Base-by-base conservation (phyloP, 2,888 invertebrate species). In the Papilio demoleus region DNA sequence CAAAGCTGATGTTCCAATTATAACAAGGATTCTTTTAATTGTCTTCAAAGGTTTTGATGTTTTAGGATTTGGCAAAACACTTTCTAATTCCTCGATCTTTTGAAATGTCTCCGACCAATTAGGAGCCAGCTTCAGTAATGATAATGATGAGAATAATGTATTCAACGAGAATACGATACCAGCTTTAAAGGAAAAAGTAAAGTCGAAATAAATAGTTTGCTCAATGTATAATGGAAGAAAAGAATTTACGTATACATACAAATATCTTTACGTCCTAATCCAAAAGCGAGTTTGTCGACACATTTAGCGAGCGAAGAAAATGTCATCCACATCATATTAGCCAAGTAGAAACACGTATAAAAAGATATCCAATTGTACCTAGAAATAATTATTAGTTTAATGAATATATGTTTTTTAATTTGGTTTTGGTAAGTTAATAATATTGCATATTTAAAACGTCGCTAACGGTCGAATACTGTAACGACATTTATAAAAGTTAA, bases 251-350 rank as follows among this genome's bases (percentile, higher is more conserved):
- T n/a, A 31, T 24, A 64, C 68, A 19, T 64, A 68, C 68, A 68
- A n/a, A 63, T 68, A 31, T 68, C 63, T 5, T 63, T 68, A 19
- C 68, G 58, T 4, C 36, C 58, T 2, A 64, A 24, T 58, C 68
- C 68, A n/a, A 47, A 50, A 4, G 24, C 36, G 11, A 68, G 14
- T 38, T 63, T 63, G 27, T 63, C 58, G 9, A 50, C 5, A 59
- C 63, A 63, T 50, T 63, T 64, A 1, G 58, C 47, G 3, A 68
- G 12, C 27, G 36, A 14, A 14, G 9, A 68, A 17, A 63, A n/a
- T 1, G 38, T 64, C 5, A 47, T 58, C 63, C 63, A 68, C 27
- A 68, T 63, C 17, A 58, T 6, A 34, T 68, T 68, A 38, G 58
- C 47, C 1, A 64, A 14, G n/a, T 59, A 68, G 14, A 34, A 34